phyloP scores from a whole-genome alignment of 2,797 vertebrate genomes.

The Pipistrellus nathusii region DNA sequence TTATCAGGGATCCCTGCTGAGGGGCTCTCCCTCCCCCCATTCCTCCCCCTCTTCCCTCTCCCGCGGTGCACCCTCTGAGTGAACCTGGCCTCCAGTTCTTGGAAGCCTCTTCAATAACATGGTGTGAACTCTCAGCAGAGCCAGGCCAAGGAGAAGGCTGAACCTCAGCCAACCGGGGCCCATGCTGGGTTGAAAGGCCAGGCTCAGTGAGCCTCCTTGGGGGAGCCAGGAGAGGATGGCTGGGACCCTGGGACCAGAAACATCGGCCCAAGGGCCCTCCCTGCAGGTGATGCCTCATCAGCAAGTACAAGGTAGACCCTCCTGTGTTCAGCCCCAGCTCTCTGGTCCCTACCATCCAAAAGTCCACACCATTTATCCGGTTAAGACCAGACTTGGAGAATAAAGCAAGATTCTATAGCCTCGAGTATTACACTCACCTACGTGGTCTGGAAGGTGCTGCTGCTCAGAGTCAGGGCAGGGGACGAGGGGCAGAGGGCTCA shows the following conservation, averaged over 20 bases:
- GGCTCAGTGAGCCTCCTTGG: background rate
- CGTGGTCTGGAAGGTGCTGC: background rate
- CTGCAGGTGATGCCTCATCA: background rate
- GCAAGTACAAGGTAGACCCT: background rate
- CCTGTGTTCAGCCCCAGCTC: background rate
- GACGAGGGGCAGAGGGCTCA: no score
- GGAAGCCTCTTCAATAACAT: constrained; percentile 65
- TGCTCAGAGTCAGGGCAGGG: background rate
- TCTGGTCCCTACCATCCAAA: background rate
- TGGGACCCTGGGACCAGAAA: background rate
- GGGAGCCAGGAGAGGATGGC: background rate
- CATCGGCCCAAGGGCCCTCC: background rate
- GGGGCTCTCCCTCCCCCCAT: background rate
- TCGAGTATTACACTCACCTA: background rate
- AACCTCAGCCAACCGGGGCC: background rate
- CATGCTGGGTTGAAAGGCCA: constrained; percentile 39
- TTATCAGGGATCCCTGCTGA: background rate
- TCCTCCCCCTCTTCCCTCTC: background rate
- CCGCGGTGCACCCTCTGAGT: constrained; percentile 58
- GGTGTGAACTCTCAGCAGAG: constrained; percentile 32
- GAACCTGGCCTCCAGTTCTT: constrained; percentile 71
- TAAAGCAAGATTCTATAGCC: background rate
- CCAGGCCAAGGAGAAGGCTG: constrained; percentile 26
- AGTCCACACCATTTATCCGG: background rate
- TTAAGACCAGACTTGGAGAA: background rate